Evolutionary conservation across 2,888 invertebrate genomes (phyloP).

Genomic region (Clusia tigrina): DNA sequence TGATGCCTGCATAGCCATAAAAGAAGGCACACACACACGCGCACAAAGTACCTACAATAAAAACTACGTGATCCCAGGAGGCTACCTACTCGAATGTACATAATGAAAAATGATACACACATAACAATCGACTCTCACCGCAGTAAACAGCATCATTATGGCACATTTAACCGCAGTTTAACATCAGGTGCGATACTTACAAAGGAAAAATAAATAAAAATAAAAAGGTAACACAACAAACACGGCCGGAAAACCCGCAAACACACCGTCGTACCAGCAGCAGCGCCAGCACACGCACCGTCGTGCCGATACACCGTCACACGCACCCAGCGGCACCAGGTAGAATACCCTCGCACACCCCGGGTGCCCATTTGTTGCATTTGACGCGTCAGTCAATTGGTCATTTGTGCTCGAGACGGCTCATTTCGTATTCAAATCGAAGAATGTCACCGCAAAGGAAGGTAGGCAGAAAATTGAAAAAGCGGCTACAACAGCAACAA

Average conservation of each 20-base stretch:
- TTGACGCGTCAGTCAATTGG: neutral
- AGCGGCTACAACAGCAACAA: neutral
- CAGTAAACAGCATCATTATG: conserved; percentile 35
- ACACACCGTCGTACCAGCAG: neutral
- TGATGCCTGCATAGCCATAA: neutral
- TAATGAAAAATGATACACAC: neutral
- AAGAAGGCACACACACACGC: neutral
- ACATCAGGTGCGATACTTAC: conserved; percentile 39
- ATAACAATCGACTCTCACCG: conserved; percentile 1
- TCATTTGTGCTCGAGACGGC: neutral
- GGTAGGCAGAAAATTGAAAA: neutral
- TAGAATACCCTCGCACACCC: too few species aligned
- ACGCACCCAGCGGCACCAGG: too few species aligned
- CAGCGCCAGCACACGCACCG: neutral
- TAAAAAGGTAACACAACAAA: neutral
- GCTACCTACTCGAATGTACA: neutral
- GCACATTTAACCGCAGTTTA: conserved; percentile 42
- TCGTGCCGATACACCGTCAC: too few species aligned
- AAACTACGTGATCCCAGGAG: neutral
- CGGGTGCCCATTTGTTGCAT: neutral
- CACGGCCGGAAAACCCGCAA: neutral
- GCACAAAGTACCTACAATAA: neutral
- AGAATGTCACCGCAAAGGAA: conserved; percentile 7
- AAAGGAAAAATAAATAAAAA: neutral
- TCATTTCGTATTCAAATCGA: conserved; percentile 7